These are phyloP conservation scores for Papilio machaon DNA, from an alignment of 1,140 invertebrate species.

Conservation along the genomic window DNA sequence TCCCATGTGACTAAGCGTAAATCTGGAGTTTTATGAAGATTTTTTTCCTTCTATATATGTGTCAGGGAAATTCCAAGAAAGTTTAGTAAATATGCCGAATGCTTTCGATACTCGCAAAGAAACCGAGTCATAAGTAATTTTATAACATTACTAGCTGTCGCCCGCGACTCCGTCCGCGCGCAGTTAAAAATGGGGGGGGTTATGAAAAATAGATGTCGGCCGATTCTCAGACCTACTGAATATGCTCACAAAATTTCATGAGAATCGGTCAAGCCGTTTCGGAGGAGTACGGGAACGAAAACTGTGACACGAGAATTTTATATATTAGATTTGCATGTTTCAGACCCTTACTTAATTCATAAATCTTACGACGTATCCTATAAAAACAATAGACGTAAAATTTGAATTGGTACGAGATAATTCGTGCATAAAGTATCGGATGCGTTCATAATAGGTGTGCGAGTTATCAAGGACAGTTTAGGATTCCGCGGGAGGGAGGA, in stretches of 20 bases:
- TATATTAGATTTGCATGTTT: not conserved
- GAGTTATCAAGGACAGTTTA: slow-evolving; percentile 22
- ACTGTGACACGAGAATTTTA: too few species aligned
- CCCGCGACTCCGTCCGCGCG: too few species aligned
- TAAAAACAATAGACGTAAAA: not conserved
- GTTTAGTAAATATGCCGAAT: not conserved
- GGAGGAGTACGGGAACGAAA: too few species aligned
- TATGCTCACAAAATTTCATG: too few species aligned
- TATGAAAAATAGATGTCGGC: too few species aligned
- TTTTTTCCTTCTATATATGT: not conserved
- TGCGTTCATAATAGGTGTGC: slow-evolving; percentile 8
- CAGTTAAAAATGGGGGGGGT: too few species aligned
- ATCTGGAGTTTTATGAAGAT: not conserved
- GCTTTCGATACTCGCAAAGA: not conserved
- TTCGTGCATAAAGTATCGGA: slow-evolving; percentile 26
- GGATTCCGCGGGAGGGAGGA: slow-evolving; percentile 16
- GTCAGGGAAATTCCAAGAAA: not conserved
- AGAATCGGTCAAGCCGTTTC: too few species aligned
- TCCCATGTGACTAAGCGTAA: not conserved
- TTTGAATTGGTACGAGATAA: slow-evolving; percentile 13
- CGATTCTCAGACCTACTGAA: too few species aligned
- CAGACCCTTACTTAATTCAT: not conserved
- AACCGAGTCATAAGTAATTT: too few species aligned
- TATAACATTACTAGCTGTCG: too few species aligned
- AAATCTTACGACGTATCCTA: not conserved